These are phyloP conservation scores for Hydra vulgaris DNA, from an alignment of 30 jellyfish, hydroid and myxozoan species.

Conservation along the genomic window DNA sequence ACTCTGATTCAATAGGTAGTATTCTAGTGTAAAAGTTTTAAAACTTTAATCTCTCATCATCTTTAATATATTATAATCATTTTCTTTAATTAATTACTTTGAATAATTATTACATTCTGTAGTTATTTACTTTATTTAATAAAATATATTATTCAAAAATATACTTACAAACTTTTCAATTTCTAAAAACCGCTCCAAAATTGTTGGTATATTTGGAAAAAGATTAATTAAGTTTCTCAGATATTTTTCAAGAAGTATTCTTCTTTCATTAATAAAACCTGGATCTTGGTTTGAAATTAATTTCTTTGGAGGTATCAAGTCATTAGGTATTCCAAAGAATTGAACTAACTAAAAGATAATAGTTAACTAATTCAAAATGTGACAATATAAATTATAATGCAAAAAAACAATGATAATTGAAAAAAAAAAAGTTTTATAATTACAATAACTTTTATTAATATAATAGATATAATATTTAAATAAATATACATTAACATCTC, in stretches of 20 bases:
- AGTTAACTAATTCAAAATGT: too few relatives aligned
- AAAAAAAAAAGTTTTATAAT: too few relatives aligned
- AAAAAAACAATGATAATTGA: too few relatives aligned
- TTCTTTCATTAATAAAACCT: slow-evolving; percentile 63
- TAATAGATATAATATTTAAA: too few relatives aligned
- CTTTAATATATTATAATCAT: too few relatives aligned
- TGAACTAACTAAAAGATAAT: slow-evolving; percentile 60
- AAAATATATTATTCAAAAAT: neutral
- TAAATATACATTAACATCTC: too few relatives aligned
- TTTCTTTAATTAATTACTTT: too few relatives aligned
- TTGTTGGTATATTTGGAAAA: slow-evolving; percentile 44
- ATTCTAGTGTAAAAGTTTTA: too few relatives aligned
- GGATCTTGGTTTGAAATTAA: slow-evolving; percentile 59
- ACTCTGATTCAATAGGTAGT: too few relatives aligned
- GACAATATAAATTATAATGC: too few relatives aligned
- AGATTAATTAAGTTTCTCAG: slow-evolving; percentile 37
- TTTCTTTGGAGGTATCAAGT: slow-evolving; percentile 86
- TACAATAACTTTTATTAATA: too few relatives aligned
- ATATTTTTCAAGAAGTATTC: slow-evolving; percentile 47
- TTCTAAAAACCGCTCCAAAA: slow-evolving; percentile 59
- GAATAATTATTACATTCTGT: neutral
- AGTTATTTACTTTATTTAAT: neutral
- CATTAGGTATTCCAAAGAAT: slow-evolving; percentile 70
- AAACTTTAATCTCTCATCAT: too few relatives aligned
- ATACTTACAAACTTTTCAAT: slow-evolving; percentile 78